A percentile compares a stretch with the other conserved stretches of the same genome.
These are phyloP conservation scores for Oegoconia quadripuncta DNA, from an alignment of 2,888 invertebrate genomes.

Conservation along the genomic window DNA sequence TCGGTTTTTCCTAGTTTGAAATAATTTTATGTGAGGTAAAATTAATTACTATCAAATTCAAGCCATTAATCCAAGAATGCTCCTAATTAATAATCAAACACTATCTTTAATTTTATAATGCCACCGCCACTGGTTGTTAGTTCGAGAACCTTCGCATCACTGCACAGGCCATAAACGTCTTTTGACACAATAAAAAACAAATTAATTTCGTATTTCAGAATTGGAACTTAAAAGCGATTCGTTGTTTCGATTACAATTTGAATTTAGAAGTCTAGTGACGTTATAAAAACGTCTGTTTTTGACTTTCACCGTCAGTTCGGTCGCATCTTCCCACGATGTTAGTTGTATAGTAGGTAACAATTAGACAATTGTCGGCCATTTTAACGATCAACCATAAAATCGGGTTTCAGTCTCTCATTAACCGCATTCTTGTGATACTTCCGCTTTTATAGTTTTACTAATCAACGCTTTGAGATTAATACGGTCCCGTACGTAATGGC, in stretches of 20 bases:
- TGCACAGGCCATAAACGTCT: conserved; percentile 28
- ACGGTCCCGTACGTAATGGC: conserved; percentile 69
- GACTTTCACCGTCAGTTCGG: conserved; percentile 68
- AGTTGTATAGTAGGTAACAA: conserved; percentile 69
- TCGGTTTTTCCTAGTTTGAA: too few species aligned
- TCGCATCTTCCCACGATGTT: conserved; percentile 69
- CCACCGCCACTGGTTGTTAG: conserved; percentile 9
- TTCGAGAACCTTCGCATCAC: conserved; percentile 10
- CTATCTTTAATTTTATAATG: conserved; percentile 10
- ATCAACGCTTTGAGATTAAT: conserved; percentile 76
- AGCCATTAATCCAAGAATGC: conserved; percentile 7
- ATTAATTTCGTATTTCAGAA: conserved; percentile 46
- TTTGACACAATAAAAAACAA: conserved; percentile 49
- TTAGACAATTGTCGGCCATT: conserved; percentile 77
- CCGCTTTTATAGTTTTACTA: conserved; percentile 79
- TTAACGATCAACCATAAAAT: conserved; percentile 75
- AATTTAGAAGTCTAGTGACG: conserved; percentile 63
- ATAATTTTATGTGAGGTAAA: too few species aligned
- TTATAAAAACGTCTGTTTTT: conserved; percentile 56
- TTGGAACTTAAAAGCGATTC: conserved; percentile 63
- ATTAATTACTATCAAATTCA: conserved; percentile 1
- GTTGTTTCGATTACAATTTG: conserved; percentile 62
- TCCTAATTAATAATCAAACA: conserved; percentile 11
- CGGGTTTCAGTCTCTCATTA: conserved; percentile 74
- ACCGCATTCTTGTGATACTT: conserved; percentile 78